Base-by-base conservation (phyloP, 2,113 vertebrate genomes). In the Protomyctophum bolini region DNA sequence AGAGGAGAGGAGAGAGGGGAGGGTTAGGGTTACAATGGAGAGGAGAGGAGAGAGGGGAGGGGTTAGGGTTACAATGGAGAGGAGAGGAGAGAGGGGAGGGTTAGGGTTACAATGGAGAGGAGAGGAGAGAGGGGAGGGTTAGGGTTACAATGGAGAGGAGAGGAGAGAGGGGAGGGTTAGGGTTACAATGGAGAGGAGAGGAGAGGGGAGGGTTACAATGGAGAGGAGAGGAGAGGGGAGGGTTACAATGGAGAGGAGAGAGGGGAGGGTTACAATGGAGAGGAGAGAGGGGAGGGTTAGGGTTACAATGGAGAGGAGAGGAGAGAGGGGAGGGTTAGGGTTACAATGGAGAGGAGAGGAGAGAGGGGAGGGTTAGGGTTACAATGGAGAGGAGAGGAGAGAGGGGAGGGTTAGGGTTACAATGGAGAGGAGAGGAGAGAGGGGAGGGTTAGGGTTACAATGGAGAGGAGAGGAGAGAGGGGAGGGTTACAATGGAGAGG, bases 321-420 rank as follows among this genome's bases (percentile, higher is more conserved):
- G 10, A 70, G 63, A 79, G 68, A 80, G 67, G 68, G 56, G 46
- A 83, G 83, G 87, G 84, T 87, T 90, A 85, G 77, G 52, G 46
- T 77, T 76, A 84, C 68, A 88, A 89, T 87, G 48, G 46, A 50
- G 5, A 51, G 75, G 68, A 72, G 66, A 80, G 74, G 21, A 21
- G 21, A 21, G 21, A 21, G 21, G 21, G 21, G 21, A 21, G 21
- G 21, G 21, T 21, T 21, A 21, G 1, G 21, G 21, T 21, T 21
- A 21, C 21, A 21, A 21, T 21, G 21, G 21, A 21, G 21, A 21
- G 21, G 21, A 21, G 21, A 21, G 21, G 21, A 21, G 21, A 21
- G 21, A 21, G 21, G 21, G 21, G 21, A 21, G 21, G 21, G 21
- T 21, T 21, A 21, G 21, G 21, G 21, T 21, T 21, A 21, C 21